Percentiles rank a stretch among this genome's conserved stretches.
Evolutionary conservation across 2,113 vertebrate species (phyloP).

Genomic region (Prolemur simus): DNA sequence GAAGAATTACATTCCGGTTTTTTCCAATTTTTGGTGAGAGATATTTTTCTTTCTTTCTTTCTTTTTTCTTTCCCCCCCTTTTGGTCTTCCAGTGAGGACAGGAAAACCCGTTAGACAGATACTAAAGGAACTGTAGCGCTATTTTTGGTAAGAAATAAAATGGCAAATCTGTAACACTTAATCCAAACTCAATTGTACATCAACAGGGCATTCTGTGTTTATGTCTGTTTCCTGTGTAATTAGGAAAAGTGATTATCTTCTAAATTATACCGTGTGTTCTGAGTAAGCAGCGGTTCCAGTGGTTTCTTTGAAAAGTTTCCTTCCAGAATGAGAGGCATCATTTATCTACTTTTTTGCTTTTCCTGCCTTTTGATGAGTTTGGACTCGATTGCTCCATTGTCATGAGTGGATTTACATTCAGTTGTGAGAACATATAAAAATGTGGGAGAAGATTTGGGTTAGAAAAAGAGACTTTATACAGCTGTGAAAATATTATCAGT

Average conservation of each 20-base stretch:
- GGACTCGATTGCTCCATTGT: background rate
- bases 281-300: constrained; percentile 37
- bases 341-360: background rate
- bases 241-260: constrained; percentile 26
- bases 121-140: no score
- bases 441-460: background rate
- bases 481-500: background rate
- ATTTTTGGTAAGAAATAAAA: background rate
- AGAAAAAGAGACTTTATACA: background rate
- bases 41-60: no score
- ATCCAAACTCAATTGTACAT: background rate
- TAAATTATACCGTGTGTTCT: background rate
- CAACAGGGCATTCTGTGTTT: background rate
- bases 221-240: background rate
- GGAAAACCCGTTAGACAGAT: no score
- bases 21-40: background rate
- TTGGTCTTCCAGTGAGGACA: no score
- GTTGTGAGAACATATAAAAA: background rate
- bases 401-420: background rate
- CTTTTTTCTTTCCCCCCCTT: no score
- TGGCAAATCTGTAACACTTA: background rate
- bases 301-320: constrained; percentile 43
- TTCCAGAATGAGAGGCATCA: constrained; percentile 29
- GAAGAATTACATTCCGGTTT: background rate
- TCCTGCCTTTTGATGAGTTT: background rate